Conservation (phyloP, 2,888 invertebrate genomes). For the Pterobdella sp. region DNA sequence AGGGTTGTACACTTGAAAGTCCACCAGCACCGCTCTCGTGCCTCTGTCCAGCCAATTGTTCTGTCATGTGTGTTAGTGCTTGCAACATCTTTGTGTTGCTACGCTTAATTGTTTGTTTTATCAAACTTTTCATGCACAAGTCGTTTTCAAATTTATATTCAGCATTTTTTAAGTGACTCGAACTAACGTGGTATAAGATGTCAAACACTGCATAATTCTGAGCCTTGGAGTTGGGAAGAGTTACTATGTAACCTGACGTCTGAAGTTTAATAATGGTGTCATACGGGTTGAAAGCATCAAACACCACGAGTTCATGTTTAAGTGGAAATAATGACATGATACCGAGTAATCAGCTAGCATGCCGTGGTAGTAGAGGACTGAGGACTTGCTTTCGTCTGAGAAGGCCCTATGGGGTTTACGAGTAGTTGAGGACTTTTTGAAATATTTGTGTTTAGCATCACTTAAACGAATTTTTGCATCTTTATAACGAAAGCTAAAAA, state of each 20-base stretch:
- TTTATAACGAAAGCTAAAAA: no score
- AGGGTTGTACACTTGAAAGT: constrained; percentile 19
- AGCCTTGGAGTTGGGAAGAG: not conserved
- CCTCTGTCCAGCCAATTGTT: constrained; percentile 15
- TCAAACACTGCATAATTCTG: not conserved
- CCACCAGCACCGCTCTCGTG: constrained; percentile 16
- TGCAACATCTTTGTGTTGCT: not conserved
- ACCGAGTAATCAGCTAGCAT: not conserved
- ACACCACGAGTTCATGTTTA: not conserved
- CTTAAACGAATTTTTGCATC: no score
- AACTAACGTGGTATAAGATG: no score
- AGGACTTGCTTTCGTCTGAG: constrained; percentile 5
- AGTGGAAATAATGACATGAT: not conserved
- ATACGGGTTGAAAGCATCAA: not conserved
- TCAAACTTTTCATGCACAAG: not conserved
- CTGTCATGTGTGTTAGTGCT: not conserved
- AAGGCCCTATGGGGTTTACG: no score
- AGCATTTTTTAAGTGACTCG: not conserved
- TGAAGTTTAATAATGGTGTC: not conserved
- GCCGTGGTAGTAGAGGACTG: not conserved
- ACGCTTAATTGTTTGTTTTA: not conserved
- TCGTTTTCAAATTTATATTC: not conserved
- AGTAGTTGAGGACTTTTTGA: no score
- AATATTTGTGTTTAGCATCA: no score
- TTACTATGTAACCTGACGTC: constrained; percentile 4